A percentile compares a stretch with the other conserved stretches of the same genome.
Conservation (phyloP, 2,888 invertebrate species). For the Trichogramma evanescens region DNA sequence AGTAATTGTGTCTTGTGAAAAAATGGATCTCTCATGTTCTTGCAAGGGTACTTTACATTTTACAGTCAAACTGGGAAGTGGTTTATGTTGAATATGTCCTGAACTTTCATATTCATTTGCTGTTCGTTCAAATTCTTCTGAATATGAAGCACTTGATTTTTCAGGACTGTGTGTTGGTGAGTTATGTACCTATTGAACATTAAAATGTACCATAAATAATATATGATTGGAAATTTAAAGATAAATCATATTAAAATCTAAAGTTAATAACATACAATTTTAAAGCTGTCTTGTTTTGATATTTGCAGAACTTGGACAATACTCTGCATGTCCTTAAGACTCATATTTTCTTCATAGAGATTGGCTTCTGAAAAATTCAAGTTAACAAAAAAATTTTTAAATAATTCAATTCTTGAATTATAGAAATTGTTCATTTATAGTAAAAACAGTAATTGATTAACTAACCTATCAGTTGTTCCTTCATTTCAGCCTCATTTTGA, state of each 20-base stretch:
- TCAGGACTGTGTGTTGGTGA: no score
- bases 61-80: slow-evolving; percentile 1
- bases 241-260: not conserved
- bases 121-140: not conserved
- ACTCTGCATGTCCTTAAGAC: slow-evolving; percentile 26
- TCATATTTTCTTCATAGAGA: slow-evolving; percentile 28
- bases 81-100: not conserved
- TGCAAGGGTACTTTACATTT: no score
- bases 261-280: slow-evolving; percentile 15
- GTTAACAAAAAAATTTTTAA: no score
- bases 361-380: slow-evolving; percentile 13
- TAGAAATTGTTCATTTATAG: no score
- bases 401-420: no score
- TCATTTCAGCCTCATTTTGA: slow-evolving; percentile 10
- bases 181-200: no score
- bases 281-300: slow-evolving; percentile 22
- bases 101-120: not conserved
- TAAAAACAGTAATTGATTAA: not conserved
- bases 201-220: not conserved
- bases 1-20: no score
- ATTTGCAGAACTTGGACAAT: slow-evolving; percentile 25
- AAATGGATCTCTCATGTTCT: no score
- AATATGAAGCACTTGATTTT: no score
- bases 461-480: slow-evolving; percentile 4
- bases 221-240: not conserved